Base-by-base conservation (phyloP, 2,888 invertebrate species). In the Argyresthia albistria region DNA sequence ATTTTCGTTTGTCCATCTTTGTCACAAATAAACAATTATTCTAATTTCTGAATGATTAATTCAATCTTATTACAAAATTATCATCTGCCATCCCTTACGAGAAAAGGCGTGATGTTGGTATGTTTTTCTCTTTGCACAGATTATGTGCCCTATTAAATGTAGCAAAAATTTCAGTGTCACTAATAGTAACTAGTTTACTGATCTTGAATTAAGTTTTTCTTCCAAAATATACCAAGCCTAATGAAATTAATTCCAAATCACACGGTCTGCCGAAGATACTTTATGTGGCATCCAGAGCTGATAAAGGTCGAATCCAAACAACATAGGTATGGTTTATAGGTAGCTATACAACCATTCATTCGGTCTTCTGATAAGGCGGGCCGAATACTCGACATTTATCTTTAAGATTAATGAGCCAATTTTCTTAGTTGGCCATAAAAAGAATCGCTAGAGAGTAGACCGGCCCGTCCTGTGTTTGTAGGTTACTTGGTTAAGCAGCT, bases 401-500 rank as follows among this genome's bases (percentile, higher is more conserved):
- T 86, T 81, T 67, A 80, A 87, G 87, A 87, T 84, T 87, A 86
- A 87, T 86, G 87, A 84, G 81, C 82, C 87, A 87, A 87, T 87
- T 87, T 87, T 87, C 87, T 87, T 86, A 82, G 86, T 82, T 80
- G 83, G 80, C 84, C 75, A 86, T 87, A 87, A 87, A 86, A 86
- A 83, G 82, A 82, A 79, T 81, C 76, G 79, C 79, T 80, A 77
- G 78, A 70, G 77, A 70, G 69, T 71, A 78, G 70, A 75, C 76
- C 64, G 68, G 71, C 70, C 69, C 70, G 69, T 46, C n/a, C 14
- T 14, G 16, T 42, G 11, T 51, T 45, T 51, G 45, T 36, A 35
- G 36, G 51, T 48, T 46, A 46, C 43, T 35, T 12, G 35, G 10
- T 25, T 4, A 25, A 45, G 9, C 51, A 51, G 51, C 45, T 51